These are phyloP conservation scores for Sinocyclocheilus maitianheensis DNA, from an alignment of 2,113 vertebrate species.

Conservation along the genomic window DNA sequence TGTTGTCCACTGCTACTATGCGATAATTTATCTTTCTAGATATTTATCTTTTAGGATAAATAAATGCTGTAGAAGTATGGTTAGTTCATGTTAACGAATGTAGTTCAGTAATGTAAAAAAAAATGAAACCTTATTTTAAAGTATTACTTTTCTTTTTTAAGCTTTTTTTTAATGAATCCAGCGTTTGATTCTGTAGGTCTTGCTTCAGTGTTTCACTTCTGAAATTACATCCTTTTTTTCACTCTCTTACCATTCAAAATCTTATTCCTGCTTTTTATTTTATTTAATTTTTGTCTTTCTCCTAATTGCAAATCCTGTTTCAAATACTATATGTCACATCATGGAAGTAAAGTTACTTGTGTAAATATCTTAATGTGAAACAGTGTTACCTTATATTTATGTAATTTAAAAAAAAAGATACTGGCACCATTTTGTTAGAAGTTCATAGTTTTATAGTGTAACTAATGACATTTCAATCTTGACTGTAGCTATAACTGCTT, in stretches of 20 bases:
- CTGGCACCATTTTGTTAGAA: background rate
- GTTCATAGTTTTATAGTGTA: background rate
- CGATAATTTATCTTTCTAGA: too few species aligned
- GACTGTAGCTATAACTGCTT: background rate
- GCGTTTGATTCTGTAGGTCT: background rate
- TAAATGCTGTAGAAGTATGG: background rate
- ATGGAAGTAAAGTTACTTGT: background rate
- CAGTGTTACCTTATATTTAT: background rate
- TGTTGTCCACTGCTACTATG: too few species aligned
- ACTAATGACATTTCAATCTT: background rate
- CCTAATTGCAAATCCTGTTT: background rate
- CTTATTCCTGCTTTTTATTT: background rate
- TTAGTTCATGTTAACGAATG: background rate
- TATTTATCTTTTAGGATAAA: background rate
- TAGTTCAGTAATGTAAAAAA: too few species aligned
- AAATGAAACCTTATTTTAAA: background rate
- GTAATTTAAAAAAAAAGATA: too few species aligned
- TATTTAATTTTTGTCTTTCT: too few species aligned
- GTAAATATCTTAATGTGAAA: background rate
- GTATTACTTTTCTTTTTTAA: background rate
- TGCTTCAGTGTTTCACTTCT: too few species aligned
- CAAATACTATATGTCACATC: background rate
- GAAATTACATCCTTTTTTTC: too few species aligned
- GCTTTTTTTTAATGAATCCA: too few species aligned
- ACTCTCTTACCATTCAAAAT: background rate